Evolutionary conservation across 1,140 invertebrate species (phyloP).

Genomic region (Hycleus cichorii): DNA sequence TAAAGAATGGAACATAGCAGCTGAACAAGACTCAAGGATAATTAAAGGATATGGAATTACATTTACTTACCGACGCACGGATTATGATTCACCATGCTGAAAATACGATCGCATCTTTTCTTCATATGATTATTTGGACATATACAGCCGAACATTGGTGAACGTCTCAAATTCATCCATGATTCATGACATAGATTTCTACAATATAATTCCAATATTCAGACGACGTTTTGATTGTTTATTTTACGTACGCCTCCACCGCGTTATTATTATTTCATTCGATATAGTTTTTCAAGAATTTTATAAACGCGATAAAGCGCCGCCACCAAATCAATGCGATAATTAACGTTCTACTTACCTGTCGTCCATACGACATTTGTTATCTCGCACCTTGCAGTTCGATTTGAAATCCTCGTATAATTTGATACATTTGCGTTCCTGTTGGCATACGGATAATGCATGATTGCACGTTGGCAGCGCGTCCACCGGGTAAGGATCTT

Average conservation of each 20-base stretch:
- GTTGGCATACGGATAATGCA: slow-evolving; percentile 72
- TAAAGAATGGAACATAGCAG: background rate
- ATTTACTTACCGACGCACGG: slow-evolving; percentile 79
- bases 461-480: slow-evolving; percentile 81
- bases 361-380: slow-evolving; percentile 79
- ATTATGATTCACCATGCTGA: slow-evolving; percentile 80
- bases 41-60: background rate
- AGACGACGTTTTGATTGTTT: background rate
- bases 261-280: too few species aligned
- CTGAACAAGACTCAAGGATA: background rate
- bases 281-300: too few species aligned
- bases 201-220: slow-evolving; percentile 31
- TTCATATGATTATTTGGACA: slow-evolving; percentile 83
- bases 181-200: slow-evolving; percentile 76
- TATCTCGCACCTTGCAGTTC: slow-evolving; percentile 73
- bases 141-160: slow-evolving; percentile 84
- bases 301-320: slow-evolving; percentile 1
- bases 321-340: background rate
- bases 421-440: slow-evolving; percentile 64
- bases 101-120: slow-evolving; percentile 77
- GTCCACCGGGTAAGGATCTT: slow-evolving; percentile 78
- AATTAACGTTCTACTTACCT: slow-evolving; percentile 51
- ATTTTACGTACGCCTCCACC: too few species aligned
- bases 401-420: slow-evolving; percentile 77
- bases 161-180: slow-evolving; percentile 72